Percentiles rank a stretch among this genome's conserved stretches.
phyloP scores from a whole-genome alignment of 1,140 invertebrate genomes.

The Pteromalus puparum region DNA sequence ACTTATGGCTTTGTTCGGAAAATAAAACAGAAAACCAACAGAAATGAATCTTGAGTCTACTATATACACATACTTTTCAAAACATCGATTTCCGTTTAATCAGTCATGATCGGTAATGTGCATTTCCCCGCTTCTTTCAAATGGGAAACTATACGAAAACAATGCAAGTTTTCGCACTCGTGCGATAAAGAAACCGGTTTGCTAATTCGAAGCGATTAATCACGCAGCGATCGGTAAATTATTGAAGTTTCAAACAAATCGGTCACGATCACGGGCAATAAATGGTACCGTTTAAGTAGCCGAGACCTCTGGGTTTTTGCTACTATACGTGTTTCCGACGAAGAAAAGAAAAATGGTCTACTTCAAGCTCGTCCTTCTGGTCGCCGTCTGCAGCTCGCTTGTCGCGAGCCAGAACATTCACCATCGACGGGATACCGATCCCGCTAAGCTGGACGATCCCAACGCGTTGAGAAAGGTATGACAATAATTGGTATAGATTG shows the following conservation, averaged over 20 bases:
- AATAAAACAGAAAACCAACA: slow-evolving; percentile 25
- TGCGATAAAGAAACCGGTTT: too few relatives aligned
- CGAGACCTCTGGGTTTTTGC: background rate
- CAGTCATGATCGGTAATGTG: too few relatives aligned
- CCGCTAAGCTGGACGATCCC: background rate
- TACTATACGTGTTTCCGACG: too few relatives aligned
- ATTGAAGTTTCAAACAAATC: slow-evolving; percentile 14
- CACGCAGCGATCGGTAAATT: background rate
- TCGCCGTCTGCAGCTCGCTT: background rate
- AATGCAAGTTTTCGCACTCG: too few relatives aligned
- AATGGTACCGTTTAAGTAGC: background rate
- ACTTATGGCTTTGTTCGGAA: slow-evolving; percentile 16
- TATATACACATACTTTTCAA: background rate
- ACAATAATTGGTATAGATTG: background rate
- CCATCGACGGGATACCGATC: background rate
- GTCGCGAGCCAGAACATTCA: background rate
- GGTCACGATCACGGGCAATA: background rate
- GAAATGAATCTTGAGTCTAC: background rate
- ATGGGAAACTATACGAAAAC: too few relatives aligned
- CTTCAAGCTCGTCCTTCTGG: slow-evolving; percentile 21
- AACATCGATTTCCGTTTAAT: too few relatives aligned
- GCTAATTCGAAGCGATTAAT: too few relatives aligned
- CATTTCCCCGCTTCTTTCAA: too few relatives aligned
- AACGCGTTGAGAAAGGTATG: background rate
- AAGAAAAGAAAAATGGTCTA: slow-evolving; percentile 5